Conservation (phyloP, 2,797 vertebrate species). For the Eurystomus glaucurus region DNA sequence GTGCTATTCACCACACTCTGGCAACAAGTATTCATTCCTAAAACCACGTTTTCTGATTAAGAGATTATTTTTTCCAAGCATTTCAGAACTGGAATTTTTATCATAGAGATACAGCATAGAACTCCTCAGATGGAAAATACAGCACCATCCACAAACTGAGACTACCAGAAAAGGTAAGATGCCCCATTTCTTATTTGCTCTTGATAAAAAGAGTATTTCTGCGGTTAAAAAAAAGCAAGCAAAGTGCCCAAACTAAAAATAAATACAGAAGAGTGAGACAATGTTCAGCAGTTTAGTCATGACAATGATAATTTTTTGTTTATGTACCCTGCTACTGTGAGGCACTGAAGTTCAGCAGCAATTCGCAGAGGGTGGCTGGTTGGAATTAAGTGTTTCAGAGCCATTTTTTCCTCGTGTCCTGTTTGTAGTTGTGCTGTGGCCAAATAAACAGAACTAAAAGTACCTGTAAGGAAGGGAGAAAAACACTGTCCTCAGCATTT, state of each 20-base stretch:
- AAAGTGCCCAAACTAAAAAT: neutral
- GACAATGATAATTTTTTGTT: neutral
- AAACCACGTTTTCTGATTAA: neutral
- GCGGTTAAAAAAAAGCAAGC: neutral
- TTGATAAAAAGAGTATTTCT: neutral
- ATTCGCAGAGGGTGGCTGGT: constrained; percentile 96
- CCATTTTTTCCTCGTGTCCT: constrained; percentile 91
- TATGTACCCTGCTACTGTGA: constrained; percentile 93
- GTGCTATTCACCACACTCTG: neutral
- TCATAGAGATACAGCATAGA: neutral
- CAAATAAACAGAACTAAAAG: constrained; percentile 97
- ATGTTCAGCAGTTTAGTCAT: neutral
- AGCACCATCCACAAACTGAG: neutral
- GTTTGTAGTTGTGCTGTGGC: constrained; percentile 90
- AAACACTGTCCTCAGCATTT: constrained; percentile 26
- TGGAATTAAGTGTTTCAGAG: constrained; percentile 96
- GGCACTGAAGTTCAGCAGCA: constrained; percentile 97
- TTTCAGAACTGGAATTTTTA: neutral
- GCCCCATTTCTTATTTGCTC: neutral
- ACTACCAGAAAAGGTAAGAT: neutral
- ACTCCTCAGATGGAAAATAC: neutral
- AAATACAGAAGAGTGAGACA: neutral
- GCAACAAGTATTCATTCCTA: neutral
- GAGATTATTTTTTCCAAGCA: neutral
- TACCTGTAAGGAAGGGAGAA: constrained; percentile 85